Conservation (phyloP, 2,797 vertebrate genomes). For the Hydrolagus colliei region DNA sequence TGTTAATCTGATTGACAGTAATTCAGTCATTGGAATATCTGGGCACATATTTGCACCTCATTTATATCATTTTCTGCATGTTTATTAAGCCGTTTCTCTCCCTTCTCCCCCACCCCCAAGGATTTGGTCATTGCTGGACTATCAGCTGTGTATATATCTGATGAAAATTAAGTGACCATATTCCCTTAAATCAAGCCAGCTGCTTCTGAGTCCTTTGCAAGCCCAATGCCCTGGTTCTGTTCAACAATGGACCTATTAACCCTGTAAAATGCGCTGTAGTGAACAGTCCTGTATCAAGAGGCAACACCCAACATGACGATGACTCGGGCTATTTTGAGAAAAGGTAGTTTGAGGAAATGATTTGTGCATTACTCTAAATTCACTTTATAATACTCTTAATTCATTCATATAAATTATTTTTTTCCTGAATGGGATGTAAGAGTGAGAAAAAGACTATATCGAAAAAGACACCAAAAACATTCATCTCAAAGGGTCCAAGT, state of each 20-base stretch:
- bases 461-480: not conserved
- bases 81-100: slow-evolving; percentile 8
- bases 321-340: not conserved
- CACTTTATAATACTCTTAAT: not conserved
- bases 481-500: not conserved
- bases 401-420: not conserved
- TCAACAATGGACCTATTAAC: not conserved
- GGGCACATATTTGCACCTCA: not conserved
- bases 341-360: not conserved
- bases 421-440: too few relatives aligned
- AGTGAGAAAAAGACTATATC: not conserved
- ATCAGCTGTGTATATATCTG: not conserved
- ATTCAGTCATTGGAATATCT: not conserved
- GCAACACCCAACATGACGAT: too few relatives aligned
- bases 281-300: not conserved
- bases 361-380: not conserved
- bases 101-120: not conserved
- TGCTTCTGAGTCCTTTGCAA: not conserved
- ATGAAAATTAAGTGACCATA: slow-evolving; percentile 12
- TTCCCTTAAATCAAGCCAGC: not conserved
- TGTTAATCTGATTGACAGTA: not conserved
- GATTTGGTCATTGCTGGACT: slow-evolving; percentile 11
- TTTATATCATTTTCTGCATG: slow-evolving; percentile 1
- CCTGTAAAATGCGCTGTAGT: not conserved
- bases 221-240: not conserved